Conservation (phyloP, 2,888 invertebrate genomes). For the Mimachlamys varia region DNA sequence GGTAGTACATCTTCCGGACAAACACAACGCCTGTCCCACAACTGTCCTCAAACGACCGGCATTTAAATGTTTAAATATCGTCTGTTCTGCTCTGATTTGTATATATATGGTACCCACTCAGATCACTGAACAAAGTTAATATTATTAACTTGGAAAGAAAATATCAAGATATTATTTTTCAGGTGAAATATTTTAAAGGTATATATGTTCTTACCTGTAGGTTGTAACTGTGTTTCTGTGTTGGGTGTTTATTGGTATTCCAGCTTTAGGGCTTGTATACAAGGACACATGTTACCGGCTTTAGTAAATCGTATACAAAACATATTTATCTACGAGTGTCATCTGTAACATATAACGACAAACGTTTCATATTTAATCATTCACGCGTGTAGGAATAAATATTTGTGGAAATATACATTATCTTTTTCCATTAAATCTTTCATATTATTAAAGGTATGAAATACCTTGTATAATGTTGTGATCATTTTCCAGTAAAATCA, state of each 20-base stretch:
- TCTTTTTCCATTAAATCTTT: background rate
- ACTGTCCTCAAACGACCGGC: background rate
- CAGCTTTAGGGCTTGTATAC: constrained; percentile 14
- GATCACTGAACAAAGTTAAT: background rate
- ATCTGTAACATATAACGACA: background rate
- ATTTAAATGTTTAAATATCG: background rate
- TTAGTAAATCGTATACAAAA: background rate
- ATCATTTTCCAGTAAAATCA: background rate
- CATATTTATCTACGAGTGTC: background rate
- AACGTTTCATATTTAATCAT: background rate
- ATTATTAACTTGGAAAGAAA: background rate
- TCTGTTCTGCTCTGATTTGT: constrained; percentile 5
- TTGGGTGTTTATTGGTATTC: background rate
- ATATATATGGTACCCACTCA: background rate
- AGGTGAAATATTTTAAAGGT: background rate
- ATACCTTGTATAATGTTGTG: background rate
- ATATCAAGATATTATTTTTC: background rate
- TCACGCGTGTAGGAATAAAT: background rate
- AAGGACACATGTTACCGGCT: background rate
- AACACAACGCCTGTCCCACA: background rate
- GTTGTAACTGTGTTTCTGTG: background rate
- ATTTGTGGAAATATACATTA: background rate
- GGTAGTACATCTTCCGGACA: constrained; percentile 25
- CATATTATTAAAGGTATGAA: background rate
- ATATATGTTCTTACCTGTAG: background rate